phyloP scores from a whole-genome alignment of 1,140 invertebrate genomes.

The Octopus bimaculoides region DNA sequence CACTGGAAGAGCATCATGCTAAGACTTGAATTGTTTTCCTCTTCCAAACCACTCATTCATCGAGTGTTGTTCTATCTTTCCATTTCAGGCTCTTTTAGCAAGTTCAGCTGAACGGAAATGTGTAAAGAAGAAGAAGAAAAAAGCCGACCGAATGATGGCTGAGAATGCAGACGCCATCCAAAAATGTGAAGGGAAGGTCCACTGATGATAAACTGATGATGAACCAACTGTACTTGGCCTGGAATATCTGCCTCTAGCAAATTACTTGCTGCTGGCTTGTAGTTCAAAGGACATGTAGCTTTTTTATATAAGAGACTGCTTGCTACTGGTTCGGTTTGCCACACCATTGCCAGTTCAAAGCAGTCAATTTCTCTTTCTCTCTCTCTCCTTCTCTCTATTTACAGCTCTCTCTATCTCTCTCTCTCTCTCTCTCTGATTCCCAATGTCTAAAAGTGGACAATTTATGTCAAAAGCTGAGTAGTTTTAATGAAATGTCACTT shows the following conservation, averaged over 20 bases:
- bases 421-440: too few species aligned
- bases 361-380: not conserved
- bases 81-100: constrained; percentile 69
- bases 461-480: too few species aligned
- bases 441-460: too few species aligned
- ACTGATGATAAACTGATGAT: not conserved
- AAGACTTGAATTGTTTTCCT: constrained; percentile 7
- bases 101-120: constrained; percentile 74
- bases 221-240: not conserved
- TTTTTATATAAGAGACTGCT: not conserved
- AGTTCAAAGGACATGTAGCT: not conserved
- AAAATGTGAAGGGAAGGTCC: constrained; percentile 13
- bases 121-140: constrained; percentile 85
- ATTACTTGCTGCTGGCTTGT: not conserved
- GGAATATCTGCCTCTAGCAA: not conserved
- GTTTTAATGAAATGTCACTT: too few species aligned
- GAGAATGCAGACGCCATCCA: constrained; percentile 35
- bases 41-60: not conserved
- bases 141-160: constrained; percentile 52
- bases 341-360: not conserved
- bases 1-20: not conserved
- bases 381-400: not conserved
- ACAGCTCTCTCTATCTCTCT: too few species aligned
- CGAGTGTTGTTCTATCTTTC: constrained; percentile 13
- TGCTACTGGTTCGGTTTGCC: not conserved